Percentiles rank a stretch among this genome's conserved stretches.
Conservation (phyloP, 64 coral and sea anemone genomes). For the Trachythela sp. region DNA sequence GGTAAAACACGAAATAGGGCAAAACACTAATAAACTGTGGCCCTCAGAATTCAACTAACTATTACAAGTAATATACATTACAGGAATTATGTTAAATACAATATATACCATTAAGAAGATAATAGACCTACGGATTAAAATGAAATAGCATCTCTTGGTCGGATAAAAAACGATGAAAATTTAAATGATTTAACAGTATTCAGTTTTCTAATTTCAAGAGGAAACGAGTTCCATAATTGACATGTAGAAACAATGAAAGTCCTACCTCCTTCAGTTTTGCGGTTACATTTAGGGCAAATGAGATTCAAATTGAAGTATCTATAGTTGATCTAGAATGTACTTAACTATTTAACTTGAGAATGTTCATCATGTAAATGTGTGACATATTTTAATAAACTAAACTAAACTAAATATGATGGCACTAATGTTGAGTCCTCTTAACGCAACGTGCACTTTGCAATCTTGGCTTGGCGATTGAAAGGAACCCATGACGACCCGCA, state of each 20-base stretch:
- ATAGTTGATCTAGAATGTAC: too few species aligned
- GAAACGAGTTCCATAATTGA: too few species aligned
- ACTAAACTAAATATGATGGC: slow-evolving; percentile 43
- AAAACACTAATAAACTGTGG: slow-evolving; percentile 33
- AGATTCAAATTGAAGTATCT: slow-evolving; percentile 35
- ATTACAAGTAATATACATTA: too few species aligned
- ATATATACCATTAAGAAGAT: background rate
- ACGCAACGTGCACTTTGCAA: background rate
- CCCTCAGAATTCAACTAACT: background rate
- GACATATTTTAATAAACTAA: too few species aligned
- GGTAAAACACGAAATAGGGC: slow-evolving; percentile 15
- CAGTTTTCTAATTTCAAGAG: slow-evolving; percentile 28
- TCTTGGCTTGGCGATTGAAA: too few species aligned
- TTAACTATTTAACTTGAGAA: slow-evolving; percentile 37
- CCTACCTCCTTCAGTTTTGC: too few species aligned
- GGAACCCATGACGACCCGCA: too few species aligned
- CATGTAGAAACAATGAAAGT: too few species aligned
- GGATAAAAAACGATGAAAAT: background rate
- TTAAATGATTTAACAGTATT: slow-evolving; percentile 3
- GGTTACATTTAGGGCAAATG: slow-evolving; percentile 23
- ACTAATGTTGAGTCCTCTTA: background rate
- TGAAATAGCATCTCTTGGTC: too few species aligned
- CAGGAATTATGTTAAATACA: background rate
- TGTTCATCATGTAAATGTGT: too few species aligned
- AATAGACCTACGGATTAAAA: too few species aligned